These are phyloP conservation scores for Amblyopsis hoosieri DNA, from an alignment of 2,797 vertebrate genomes.

Conservation along the genomic window DNA sequence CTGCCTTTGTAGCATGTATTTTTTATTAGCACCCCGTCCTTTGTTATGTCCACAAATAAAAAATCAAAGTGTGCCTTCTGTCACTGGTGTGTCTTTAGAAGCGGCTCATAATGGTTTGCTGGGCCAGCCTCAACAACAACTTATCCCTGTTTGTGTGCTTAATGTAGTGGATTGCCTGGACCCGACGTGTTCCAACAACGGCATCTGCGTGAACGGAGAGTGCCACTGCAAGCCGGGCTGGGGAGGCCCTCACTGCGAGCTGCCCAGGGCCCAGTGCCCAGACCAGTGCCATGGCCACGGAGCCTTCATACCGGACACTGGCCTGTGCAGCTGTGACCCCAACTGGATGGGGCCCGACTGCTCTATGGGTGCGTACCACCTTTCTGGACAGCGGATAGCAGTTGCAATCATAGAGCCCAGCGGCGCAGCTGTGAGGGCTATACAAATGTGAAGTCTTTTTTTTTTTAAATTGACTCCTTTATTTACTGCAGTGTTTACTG, in stretches of 20 bases:
- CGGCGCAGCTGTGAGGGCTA: no score
- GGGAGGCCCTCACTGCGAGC: slow-evolving; percentile 94
- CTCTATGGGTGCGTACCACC: slow-evolving; percentile 87
- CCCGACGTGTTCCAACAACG: slow-evolving; percentile 94
- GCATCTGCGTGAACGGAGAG: slow-evolving; percentile 94
- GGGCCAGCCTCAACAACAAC: no score
- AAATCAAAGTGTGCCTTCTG: slow-evolving; percentile 40
- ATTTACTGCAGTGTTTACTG: no score
- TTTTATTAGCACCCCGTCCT: slow-evolving; percentile 49
- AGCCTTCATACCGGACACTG: slow-evolving; percentile 94
- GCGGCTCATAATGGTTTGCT: slow-evolving; percentile 6
- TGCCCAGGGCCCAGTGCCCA: slow-evolving; percentile 93
- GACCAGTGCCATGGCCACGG: slow-evolving; percentile 98
- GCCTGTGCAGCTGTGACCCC: slow-evolving; percentile 95
- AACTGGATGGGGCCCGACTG: slow-evolving; percentile 99
- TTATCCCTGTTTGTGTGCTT: slow-evolving; percentile 15
- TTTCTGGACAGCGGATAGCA: no score
- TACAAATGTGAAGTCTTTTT: no score
- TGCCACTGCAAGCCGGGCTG: slow-evolving; percentile 97
- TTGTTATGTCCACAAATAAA: slow-evolving; percentile 34
- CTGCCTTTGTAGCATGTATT: slow-evolving; percentile 56
- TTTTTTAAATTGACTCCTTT: no score
- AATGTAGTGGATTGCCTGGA: slow-evolving; percentile 93
- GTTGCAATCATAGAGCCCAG: no score
- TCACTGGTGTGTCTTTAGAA: slow-evolving; percentile 16